Conservation (phyloP, 2,888 invertebrate genomes). For the Xestoiulus laeticollis region DNA sequence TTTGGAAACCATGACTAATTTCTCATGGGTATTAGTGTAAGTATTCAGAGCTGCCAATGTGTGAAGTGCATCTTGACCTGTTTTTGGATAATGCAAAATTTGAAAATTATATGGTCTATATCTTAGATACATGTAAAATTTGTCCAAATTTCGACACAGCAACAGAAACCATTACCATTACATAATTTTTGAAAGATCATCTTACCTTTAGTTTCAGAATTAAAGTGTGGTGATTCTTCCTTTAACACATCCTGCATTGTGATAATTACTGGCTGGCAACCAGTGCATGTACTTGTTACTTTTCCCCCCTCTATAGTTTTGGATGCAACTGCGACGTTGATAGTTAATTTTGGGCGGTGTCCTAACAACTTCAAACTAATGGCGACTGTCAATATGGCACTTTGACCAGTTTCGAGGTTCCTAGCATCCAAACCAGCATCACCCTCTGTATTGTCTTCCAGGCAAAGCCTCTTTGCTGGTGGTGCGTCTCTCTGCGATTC, state of each 20-base stretch:
- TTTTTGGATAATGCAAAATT: not conserved
- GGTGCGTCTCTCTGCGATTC: not conserved
- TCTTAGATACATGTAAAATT: too few relatives aligned
- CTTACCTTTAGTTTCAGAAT: not conserved
- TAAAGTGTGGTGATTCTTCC: not conserved
- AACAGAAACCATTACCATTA: too few relatives aligned
- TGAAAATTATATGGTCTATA: too few relatives aligned
- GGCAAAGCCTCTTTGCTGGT: not conserved
- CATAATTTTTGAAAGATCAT: too few relatives aligned
- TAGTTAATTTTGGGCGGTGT: not conserved
- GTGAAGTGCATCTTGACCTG: not conserved
- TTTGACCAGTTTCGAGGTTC: not conserved
- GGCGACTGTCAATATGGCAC: not conserved
- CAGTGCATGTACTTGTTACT: not conserved
- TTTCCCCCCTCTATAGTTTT: not conserved
- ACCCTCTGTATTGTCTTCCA: not conserved
- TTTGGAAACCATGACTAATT: conserved; percentile 34
- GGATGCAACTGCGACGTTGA: not conserved
- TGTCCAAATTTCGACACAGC: too few relatives aligned
- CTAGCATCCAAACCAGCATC: not conserved
- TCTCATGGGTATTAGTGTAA: not conserved
- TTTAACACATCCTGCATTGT: not conserved
- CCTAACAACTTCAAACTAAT: not conserved
- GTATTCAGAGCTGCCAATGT: conserved; percentile 1
- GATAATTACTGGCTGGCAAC: not conserved